Evolutionary conservation across 92 coral and sea anemone genomes (phyloP), one percentile per base, ranked within the genome.

Genomic region (Parazoanthus atlanticus): DNA sequence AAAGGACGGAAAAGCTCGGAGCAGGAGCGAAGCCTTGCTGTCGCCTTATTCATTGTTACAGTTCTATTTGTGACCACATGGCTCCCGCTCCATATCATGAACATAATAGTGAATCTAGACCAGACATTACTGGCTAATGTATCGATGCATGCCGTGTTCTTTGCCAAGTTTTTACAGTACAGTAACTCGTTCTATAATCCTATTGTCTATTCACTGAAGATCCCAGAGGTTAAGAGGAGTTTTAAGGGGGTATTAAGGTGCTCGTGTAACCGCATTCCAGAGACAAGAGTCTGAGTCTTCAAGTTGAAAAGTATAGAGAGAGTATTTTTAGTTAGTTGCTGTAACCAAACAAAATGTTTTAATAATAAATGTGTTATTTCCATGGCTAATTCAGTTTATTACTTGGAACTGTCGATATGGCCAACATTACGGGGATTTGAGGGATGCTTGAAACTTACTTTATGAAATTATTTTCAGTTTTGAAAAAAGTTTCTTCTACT

Each of bases 121-220:
- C 29, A 26, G 38, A 67, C 58, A 16, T 46, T 82, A 6, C 12
- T 67, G 65, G 49, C 73, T 54, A 46, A 41, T 9, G 76, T 83
- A 21, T 67, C 86, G 64, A 71, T 83, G 9, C 77, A 83, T 15
- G 77, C 25, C 19, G 86, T 83, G 77, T 83, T 83, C 73, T 83
- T 83, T 67, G 86, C 86, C 32, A 83, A 83, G 38, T 67, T 83
- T 47, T 71, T 83, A 26, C 86, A 83, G 61, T 83, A 83, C 56
- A 67, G 86, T 56, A 83, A 83, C 72, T 83, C 86, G 61, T 83
- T 83, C 26, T 83, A 83, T 66, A 83, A 83, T 16, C 86, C 86
- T 15, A 69, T 83, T 10, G 76, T 83, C 41, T 83, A 83, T 69
- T 83, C 86, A 73, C 49, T 83, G 34, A 83, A 83, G 56, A 69